These are phyloP conservation scores for Hyphantria cunea DNA, from an alignment of 1,140 invertebrate genomes.

Conservation along the genomic window DNA sequence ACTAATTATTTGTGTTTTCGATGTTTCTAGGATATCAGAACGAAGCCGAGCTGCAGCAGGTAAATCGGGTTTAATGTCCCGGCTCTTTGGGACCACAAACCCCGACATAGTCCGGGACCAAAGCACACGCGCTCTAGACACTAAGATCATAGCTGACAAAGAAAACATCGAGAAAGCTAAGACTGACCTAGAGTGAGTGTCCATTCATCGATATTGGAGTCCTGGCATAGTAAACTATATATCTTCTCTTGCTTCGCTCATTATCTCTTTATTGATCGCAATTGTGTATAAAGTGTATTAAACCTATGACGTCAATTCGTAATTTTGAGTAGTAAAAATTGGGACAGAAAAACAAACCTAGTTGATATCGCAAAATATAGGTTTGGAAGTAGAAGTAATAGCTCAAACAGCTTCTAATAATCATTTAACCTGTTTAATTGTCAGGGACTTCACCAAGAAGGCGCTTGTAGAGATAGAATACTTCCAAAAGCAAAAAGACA, in stretches of 20 bases:
- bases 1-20: neutral
- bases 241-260: too few species aligned
- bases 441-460: constrained; percentile 87
- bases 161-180: constrained; percentile 83
- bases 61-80: constrained; percentile 87
- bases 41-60: constrained; percentile 83
- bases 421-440: constrained; percentile 50
- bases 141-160: constrained; percentile 87
- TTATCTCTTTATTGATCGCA: too few species aligned
- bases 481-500: constrained; percentile 90
- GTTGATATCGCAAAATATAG: too few species aligned
- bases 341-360: too few species aligned
- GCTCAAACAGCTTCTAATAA: too few species aligned
- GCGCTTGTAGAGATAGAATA: constrained; percentile 88
- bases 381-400: too few species aligned
- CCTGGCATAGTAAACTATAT: too few species aligned
- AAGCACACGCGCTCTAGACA: constrained; percentile 87
- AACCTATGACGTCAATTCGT: too few species aligned
- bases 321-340: too few species aligned
- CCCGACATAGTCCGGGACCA: constrained; percentile 90
- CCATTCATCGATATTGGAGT: neutral
- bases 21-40: constrained; percentile 76
- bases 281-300: too few species aligned
- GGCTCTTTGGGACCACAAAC: constrained; percentile 90
- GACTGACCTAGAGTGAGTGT: constrained; percentile 84